phyloP scores from a whole-genome alignment of 1,140 invertebrate species.

The Adoxophyes honmai region DNA sequence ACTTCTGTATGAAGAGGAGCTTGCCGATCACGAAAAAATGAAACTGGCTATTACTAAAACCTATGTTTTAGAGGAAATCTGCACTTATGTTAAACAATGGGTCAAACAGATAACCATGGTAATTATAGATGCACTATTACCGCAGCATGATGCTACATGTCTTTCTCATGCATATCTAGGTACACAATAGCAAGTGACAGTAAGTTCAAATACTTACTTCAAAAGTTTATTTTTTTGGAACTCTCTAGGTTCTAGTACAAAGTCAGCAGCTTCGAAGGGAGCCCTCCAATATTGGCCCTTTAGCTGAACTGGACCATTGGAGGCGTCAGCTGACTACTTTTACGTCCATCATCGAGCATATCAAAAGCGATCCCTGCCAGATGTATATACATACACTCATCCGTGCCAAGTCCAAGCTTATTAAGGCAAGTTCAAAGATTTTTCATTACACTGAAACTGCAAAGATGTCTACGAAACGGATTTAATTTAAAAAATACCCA shows the following conservation, averaged over 20 bases:
- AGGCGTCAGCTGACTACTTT: conserved; percentile 86
- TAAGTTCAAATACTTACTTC: too few relatives aligned
- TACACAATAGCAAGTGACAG: too few relatives aligned
- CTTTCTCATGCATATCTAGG: too few relatives aligned
- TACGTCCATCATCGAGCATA: conserved; percentile 88
- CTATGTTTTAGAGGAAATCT: conserved; percentile 75
- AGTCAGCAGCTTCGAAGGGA: conserved; percentile 88
- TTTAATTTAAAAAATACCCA: too few relatives aligned
- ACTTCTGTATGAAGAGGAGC: conserved; percentile 75
- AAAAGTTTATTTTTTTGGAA: background rate
- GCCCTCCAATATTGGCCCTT: conserved; percentile 87
- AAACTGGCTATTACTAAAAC: conserved; percentile 70
- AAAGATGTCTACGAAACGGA: too few relatives aligned
- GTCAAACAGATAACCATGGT: conserved; percentile 82
- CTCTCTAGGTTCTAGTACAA: conserved; percentile 79
- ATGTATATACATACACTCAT: conserved; percentile 83
- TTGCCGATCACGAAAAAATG: conserved; percentile 73
- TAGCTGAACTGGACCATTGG: conserved; percentile 90
- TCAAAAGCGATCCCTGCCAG: conserved; percentile 81
- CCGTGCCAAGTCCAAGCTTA: conserved; percentile 81
- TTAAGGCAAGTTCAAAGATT: conserved; percentile 77
- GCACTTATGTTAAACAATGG: conserved; percentile 79
- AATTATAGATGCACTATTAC: too few relatives aligned
- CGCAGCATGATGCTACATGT: too few relatives aligned
- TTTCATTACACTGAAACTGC: too few relatives aligned